A percentile compares a stretch with the other conserved stretches of the same genome.
Evolutionary conservation across 1,140 invertebrate species (phyloP).

Genomic region (Hetaerina americana): DNA sequence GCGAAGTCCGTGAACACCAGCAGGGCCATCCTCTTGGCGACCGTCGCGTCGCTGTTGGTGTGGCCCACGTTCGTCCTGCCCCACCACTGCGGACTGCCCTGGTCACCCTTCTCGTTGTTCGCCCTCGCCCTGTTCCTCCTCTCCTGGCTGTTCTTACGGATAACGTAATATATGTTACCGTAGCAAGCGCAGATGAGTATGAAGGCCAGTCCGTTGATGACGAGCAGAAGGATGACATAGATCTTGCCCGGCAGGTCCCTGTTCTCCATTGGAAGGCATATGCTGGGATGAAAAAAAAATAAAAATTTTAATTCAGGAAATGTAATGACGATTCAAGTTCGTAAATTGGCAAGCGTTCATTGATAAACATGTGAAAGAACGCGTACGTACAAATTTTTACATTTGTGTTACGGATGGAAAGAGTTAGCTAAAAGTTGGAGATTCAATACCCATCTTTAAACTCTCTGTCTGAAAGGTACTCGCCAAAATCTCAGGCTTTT

Average conservation of each 20-base stretch:
- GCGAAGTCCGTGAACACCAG: conserved; percentile 50
- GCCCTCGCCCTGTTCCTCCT: background rate
- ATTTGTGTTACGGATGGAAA: too few species aligned
- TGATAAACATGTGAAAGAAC: too few species aligned
- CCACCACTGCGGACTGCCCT: background rate
- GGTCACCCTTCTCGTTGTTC: background rate
- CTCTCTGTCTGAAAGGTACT: too few species aligned
- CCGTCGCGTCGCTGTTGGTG: conserved; percentile 21
- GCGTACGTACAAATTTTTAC: too few species aligned
- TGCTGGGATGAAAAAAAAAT: conserved; percentile 35
- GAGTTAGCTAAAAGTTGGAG: too few species aligned
- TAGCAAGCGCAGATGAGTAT: conserved; percentile 38
- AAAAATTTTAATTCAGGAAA: too few species aligned
- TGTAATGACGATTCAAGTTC: too few species aligned
- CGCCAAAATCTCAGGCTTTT: too few species aligned
- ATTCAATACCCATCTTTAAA: too few species aligned
- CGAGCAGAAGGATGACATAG: conserved; percentile 34
- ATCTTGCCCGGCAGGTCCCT: conserved; percentile 43
- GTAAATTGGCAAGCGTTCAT: too few species aligned
- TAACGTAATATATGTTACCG: conserved; percentile 36
- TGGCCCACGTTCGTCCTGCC: conserved; percentile 27
- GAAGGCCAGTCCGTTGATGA: conserved; percentile 38
- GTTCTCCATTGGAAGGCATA: conserved; percentile 60
- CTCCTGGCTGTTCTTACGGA: conserved; percentile 18
- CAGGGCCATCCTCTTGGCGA: conserved; percentile 47